Evolutionary conservation across 2,888 invertebrate species (phyloP).

Genomic region (Lepeophtheirus nordmannii): DNA sequence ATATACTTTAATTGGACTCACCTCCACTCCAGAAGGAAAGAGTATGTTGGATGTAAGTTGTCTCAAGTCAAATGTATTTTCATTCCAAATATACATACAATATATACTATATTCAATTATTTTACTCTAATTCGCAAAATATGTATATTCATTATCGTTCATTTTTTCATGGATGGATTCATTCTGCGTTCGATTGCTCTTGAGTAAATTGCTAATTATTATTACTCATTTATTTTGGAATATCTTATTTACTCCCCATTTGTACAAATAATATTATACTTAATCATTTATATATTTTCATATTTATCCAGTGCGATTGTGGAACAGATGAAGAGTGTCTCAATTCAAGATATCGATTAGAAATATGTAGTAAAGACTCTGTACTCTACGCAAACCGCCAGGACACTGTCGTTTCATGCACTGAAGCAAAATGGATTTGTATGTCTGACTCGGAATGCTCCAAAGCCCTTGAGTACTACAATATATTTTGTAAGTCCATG

Average conservation of each 20-base stretch:
- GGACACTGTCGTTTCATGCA: slow-evolving; percentile 53
- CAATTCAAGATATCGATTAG: slow-evolving; percentile 52
- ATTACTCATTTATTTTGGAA: too few species aligned
- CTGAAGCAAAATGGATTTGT: slow-evolving; percentile 63
- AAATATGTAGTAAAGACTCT: slow-evolving; percentile 47
- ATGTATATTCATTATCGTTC: too few species aligned
- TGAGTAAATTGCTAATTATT: too few species aligned
- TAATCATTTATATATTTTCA: not conserved
- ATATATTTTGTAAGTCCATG: slow-evolving; percentile 54
- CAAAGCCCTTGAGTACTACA: slow-evolving; percentile 59
- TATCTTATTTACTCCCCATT: too few species aligned
- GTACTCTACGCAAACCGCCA: slow-evolving; percentile 38
- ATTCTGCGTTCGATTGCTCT: too few species aligned
- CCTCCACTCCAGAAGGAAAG: slow-evolving; percentile 60
- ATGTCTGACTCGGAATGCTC: slow-evolving; percentile 59
- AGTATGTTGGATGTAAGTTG: slow-evolving; percentile 55
- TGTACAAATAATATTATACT: not conserved
- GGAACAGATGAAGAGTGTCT: slow-evolving; percentile 47
- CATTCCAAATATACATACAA: not conserved
- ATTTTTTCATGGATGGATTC: too few species aligned
- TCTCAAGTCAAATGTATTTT: not conserved
- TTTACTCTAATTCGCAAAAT: too few species aligned
- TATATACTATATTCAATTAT: not conserved
- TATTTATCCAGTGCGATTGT: slow-evolving; percentile 51
- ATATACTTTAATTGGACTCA: slow-evolving; percentile 59